Base-by-base conservation (phyloP, 2,797 vertebrate genomes). In the Sebastes kiyomatsui region DNA sequence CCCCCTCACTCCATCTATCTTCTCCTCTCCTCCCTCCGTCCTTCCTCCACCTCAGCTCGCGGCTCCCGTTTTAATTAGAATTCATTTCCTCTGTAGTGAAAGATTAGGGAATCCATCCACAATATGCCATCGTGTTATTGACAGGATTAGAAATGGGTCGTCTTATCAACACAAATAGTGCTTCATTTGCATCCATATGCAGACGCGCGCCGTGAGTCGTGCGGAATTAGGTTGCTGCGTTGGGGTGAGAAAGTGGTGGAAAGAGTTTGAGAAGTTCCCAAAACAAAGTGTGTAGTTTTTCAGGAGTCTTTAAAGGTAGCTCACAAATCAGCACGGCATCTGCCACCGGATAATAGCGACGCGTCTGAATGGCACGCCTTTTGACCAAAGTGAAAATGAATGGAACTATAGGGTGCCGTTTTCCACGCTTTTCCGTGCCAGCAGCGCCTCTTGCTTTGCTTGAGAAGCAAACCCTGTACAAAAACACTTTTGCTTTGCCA, bases 51-150 rank as follows among this genome's bases (percentile, higher is more conserved):
- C 33, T 77, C 59, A 52, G 72, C 75, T 74, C 64, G 46, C 74
- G 68, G 86, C 79, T 87, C 67, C 42, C 42, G 49, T 71, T 89
- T 84, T 91, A 89, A 91, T 92, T 86, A 84, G 76, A 87, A 88
- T 86, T 67, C 11, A 87, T 87, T 89, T 83, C 82, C 86, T 86
- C 80, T 85, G 85, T 60, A 61, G 84, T 75, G 74, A 87, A 82
- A 92, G 88, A 83, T 91, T 88, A 87, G 64, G 67, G 28, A 83
- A 84, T 68, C 72, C 83, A 71, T 77, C 74, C 79, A 86, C 79
- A 87, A 70, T 77, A 58, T 79, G 81, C 79, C 84, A 77, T 82
- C 61, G n/a, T 81, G 79, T 86, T 91, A 89, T 84, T 88, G 84
- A 87, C 85, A 77, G 91, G 81, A 91, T 90, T 86, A 86, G 80